Percentiles rank a stretch among this genome's conserved stretches.
Conservation (phyloP, 2,888 invertebrate genomes). For the Mesoligia furuncula region DNA sequence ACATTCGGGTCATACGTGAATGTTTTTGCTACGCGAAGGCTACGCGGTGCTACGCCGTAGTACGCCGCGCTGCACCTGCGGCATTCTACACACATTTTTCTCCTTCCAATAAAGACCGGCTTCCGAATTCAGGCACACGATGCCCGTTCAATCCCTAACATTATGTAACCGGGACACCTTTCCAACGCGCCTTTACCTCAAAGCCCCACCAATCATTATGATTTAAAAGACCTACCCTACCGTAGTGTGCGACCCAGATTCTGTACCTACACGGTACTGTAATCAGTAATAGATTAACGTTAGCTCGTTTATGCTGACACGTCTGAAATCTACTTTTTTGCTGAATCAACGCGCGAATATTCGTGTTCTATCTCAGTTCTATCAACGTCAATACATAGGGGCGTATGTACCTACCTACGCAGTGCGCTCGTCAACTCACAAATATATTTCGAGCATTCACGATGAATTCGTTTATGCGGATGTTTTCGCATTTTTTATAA, state of each 20-base stretch:
- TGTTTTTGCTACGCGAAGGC: slow-evolving; percentile 12
- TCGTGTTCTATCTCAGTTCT: slow-evolving; percentile 71
- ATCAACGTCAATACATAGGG: slow-evolving; percentile 62
- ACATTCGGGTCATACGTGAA: neutral
- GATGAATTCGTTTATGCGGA: slow-evolving; percentile 20
- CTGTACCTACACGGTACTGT: slow-evolving; percentile 19
- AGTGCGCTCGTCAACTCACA: slow-evolving; percentile 42
- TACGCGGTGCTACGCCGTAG: slow-evolving; percentile 16
- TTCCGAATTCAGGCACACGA: slow-evolving; percentile 33
- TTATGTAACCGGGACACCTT: slow-evolving; percentile 41
- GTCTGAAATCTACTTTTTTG: slow-evolving; percentile 56
- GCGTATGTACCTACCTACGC: slow-evolving; percentile 40
- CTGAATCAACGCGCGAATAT: slow-evolving; percentile 64
- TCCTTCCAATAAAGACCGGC: slow-evolving; percentile 30
- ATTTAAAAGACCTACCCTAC: slow-evolving; percentile 35
- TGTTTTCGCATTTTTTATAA: slow-evolving; percentile 24
- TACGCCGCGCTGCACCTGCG: slow-evolving; percentile 11
- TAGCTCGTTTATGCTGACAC: slow-evolving; percentile 47
- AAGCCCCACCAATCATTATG: slow-evolving; percentile 34
- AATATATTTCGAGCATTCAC: slow-evolving; percentile 35
- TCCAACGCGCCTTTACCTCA: slow-evolving; percentile 19
- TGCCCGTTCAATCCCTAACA: slow-evolving; percentile 9
- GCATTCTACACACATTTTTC: slow-evolving; percentile 35
- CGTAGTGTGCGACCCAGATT: slow-evolving; percentile 44
- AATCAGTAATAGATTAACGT: slow-evolving; percentile 53